phyloP scores from a whole-genome alignment of 1,140 invertebrate species.

The Penaeus japonicus region DNA sequence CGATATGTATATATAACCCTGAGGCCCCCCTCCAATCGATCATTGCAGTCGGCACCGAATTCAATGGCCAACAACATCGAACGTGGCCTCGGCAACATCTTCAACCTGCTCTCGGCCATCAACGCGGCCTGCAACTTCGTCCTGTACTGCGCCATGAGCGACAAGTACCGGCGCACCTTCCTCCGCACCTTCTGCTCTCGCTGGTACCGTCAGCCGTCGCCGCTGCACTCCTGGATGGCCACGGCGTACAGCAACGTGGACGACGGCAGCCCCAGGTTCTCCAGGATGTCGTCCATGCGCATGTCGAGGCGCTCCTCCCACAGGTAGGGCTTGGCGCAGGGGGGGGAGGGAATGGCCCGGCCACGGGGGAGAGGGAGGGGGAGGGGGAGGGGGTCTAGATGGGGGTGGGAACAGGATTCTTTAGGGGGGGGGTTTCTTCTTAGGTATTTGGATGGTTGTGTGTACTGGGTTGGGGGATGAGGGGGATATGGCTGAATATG shows the following conservation, averaged over 20 bases:
- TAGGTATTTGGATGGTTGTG: not conserved
- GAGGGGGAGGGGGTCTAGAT: not conserved
- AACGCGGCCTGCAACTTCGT: conserved; percentile 81
- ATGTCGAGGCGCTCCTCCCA: conserved; percentile 40
- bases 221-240: conserved; percentile 54
- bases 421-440: no score
- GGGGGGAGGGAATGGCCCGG: not conserved
- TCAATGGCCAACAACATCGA: conserved; percentile 65
- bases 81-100: conserved; percentile 74
- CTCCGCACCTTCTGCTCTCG: conserved; percentile 70
- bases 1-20: not conserved
- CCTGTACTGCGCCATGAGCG: conserved; percentile 79
- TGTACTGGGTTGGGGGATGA: not conserved
- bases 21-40: not conserved
- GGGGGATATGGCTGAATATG: not conserved
- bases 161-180: conserved; percentile 79
- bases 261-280: conserved; percentile 48
- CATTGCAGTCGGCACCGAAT: conserved; percentile 60
- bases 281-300: conserved; percentile 38
- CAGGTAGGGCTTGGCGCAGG: not conserved
- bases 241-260: conserved; percentile 55
- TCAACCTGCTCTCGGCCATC: conserved; percentile 75
- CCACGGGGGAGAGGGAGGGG: not conserved
- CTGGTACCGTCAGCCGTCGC: conserved; percentile 59
- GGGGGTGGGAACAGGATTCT: not conserved